Conservation (phyloP, 2,888 invertebrate genomes). For the Augiades crinisus region DNA sequence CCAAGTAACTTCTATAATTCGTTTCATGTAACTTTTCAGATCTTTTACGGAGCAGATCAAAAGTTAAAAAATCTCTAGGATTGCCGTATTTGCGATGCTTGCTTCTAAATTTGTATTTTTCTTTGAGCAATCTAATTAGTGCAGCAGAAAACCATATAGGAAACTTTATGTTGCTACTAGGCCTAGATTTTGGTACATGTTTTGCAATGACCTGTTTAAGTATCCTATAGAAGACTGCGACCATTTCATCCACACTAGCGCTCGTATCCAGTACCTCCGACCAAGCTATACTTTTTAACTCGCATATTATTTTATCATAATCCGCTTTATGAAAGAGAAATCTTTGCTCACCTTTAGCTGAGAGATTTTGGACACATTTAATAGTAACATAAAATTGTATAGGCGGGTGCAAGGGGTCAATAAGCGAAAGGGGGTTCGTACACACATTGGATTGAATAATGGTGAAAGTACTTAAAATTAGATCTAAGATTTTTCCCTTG, state of each 20-base stretch:
- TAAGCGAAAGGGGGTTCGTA: constrained; percentile 4
- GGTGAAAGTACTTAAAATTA: constrained; percentile 4
- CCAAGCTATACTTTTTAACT: background rate
- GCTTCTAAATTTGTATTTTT: constrained; percentile 20
- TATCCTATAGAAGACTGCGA: background rate
- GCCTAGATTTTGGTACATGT: constrained; percentile 5
- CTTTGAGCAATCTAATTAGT: constrained; percentile 13
- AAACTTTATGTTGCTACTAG: constrained; percentile 6
- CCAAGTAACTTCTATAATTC: too few relatives aligned
- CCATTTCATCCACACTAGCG: background rate
- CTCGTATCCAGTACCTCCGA: background rate
- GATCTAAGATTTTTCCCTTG: constrained; percentile 15
- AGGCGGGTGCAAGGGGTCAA: constrained; percentile 21
- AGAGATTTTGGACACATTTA: background rate
- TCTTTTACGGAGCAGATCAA: constrained; percentile 12
- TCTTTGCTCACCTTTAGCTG: background rate
- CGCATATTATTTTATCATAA: constrained; percentile 3
- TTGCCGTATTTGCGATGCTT: constrained; percentile 29
- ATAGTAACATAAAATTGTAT: constrained; percentile 1
- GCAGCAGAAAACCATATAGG: constrained; percentile 27
- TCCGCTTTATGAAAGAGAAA: constrained; percentile 26
- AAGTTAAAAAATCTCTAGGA: constrained; percentile 24
- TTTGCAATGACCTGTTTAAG: background rate
- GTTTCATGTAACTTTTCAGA: too few relatives aligned
- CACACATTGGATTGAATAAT: background rate